phyloP scores from a whole-genome alignment of 1,140 invertebrate species.

The Magallana angulata region DNA sequence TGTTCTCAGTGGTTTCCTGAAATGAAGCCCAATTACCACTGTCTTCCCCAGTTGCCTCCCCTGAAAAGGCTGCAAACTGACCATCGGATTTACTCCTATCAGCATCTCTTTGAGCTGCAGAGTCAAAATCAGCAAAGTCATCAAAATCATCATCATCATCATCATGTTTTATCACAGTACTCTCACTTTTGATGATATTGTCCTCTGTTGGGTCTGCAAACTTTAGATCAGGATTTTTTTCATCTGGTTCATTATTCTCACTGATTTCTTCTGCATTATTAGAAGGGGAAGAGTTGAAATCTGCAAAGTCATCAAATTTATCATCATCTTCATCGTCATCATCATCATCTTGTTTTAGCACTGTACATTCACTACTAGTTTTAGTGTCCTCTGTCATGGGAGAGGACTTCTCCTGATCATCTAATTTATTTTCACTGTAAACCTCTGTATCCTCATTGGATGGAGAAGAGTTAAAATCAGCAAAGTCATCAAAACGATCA shows the following conservation, averaged over 20 bases:
- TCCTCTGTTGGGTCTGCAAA: no score
- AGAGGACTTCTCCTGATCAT: not conserved
- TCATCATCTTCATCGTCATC: constrained; percentile 43
- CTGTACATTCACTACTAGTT: not conserved
- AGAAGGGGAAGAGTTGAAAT: constrained; percentile 44
- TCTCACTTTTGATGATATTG: not conserved
- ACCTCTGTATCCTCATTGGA: not conserved
- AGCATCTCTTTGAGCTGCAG: not conserved
- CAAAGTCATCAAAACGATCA: constrained; percentile 56
- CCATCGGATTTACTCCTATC: not conserved
- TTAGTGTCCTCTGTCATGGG: no score
- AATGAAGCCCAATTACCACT: constrained; percentile 50
- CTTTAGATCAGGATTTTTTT: no score
- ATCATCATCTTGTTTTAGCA: constrained; percentile 9
- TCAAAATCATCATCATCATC: constrained; percentile 52
- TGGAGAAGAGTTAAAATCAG: constrained; percentile 48
- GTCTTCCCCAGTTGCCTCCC: constrained; percentile 39
- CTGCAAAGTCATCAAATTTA: constrained; percentile 44
- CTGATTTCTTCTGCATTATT: constrained; percentile 1
- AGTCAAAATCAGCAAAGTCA: constrained; percentile 58
- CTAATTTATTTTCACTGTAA: not conserved
- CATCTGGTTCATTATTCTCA: no score
- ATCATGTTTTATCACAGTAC: not conserved
- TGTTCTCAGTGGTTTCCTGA: constrained; percentile 36
- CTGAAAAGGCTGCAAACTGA: constrained; percentile 21